Evolutionary conservation across 2,797 vertebrate genomes (phyloP).

Genomic region (Siniperca undulata): DNA sequence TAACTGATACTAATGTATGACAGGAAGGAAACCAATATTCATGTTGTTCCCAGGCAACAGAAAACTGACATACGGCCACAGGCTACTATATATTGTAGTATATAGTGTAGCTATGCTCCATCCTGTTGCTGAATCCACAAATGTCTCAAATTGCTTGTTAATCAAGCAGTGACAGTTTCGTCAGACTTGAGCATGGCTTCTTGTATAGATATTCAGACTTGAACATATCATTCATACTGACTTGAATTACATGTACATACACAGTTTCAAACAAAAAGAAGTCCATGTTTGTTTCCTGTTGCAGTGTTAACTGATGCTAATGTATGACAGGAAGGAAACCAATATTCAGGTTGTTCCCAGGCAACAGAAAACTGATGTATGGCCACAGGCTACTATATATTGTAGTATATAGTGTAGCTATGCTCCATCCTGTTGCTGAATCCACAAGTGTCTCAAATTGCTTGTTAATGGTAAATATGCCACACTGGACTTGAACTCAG

Average conservation of each 20-base stretch:
- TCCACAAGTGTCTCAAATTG: neutral
- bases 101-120: neutral
- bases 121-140: neutral
- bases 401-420: neutral
- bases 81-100: neutral
- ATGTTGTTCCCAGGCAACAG: neutral
- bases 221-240: neutral
- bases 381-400: neutral
- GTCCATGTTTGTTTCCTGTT: slow-evolving; percentile 11
- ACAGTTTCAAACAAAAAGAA: neutral
- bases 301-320: neutral
- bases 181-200: neutral
- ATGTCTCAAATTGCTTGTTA: neutral
- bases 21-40: slow-evolving; percentile 13
- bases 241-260: neutral
- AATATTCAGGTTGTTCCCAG: neutral
- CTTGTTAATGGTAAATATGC: neutral
- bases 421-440: neutral
- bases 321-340: slow-evolving; percentile 17
- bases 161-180: neutral
- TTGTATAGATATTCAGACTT: neutral
- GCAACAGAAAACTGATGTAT: neutral
- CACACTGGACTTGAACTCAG: neutral
- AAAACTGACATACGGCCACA: neutral
- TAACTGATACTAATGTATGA: neutral